phyloP scores from a whole-genome alignment of 2,797 vertebrate genomes.

The Hozukius guyotensis region DNA sequence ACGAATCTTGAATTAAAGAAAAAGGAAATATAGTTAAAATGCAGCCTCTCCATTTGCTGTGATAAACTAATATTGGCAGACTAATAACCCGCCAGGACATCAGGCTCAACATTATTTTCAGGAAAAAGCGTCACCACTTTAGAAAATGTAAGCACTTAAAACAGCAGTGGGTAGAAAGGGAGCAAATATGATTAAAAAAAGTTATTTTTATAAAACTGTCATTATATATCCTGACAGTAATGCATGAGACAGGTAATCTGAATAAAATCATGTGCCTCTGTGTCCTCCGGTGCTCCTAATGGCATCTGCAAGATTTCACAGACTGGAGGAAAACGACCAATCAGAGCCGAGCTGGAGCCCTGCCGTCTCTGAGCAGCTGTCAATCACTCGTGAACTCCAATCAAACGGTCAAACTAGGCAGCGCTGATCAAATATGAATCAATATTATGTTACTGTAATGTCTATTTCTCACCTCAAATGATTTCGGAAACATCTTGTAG shows the following conservation, averaged over 20 bases:
- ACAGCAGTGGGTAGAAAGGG: neutral
- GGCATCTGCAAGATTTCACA: no score
- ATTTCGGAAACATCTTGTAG: no score
- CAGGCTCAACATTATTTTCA: neutral
- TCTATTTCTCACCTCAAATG: no score
- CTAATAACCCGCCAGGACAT: neutral
- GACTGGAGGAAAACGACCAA: no score
- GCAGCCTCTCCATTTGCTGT: neutral
- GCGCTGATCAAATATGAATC: no score
- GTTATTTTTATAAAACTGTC: neutral
- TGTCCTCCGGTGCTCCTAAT: no score
- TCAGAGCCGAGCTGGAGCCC: no score
- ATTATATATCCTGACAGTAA: neutral
- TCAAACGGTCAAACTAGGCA: no score
- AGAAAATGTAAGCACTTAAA: no score
- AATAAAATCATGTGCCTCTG: neutral
- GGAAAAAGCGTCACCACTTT: neutral
- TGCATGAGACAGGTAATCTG: neutral
- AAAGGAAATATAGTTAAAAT: neutral
- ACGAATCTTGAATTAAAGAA: neutral
- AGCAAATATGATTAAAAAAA: neutral
- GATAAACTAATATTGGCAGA: neutral
- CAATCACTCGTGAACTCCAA: no score
- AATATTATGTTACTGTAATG: no score
- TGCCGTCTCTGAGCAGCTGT: no score